These are phyloP conservation scores for Lysandra bellargus DNA, from an alignment of 2,888 invertebrate genomes.

Conservation along the genomic window DNA sequence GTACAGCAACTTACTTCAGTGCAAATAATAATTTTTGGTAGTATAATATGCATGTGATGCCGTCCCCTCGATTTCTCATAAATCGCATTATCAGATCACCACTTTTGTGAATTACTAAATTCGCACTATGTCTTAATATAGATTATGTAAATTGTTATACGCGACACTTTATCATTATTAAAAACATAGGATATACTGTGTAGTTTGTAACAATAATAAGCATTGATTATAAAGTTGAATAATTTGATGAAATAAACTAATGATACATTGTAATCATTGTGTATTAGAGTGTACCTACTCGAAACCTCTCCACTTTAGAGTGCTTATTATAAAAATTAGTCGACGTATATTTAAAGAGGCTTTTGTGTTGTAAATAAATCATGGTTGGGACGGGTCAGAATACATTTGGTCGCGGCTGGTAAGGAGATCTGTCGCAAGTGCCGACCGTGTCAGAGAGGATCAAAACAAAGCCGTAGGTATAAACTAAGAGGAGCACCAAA, in stretches of 20 bases:
- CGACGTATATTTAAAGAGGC: constrained; percentile 14
- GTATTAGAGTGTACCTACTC: not conserved
- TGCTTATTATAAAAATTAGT: not conserved
- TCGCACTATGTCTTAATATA: too few relatives aligned
- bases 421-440: constrained; percentile 9
- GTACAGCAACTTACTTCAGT: too few relatives aligned
- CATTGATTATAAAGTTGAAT: not conserved
- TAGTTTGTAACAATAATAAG: too few relatives aligned
- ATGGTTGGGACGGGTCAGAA: not conserved
- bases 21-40: too few relatives aligned
- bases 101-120: too few relatives aligned
- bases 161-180: too few relatives aligned
- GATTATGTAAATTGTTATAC: too few relatives aligned
- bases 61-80: too few relatives aligned
- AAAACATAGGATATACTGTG: too few relatives aligned
- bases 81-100: too few relatives aligned
- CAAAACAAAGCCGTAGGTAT: not conserved
- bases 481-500: not conserved
- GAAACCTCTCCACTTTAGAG: not conserved
- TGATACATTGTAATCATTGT: not conserved
- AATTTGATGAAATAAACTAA: not conserved
- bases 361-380: constrained; percentile 17
- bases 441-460: not conserved
- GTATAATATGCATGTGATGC: too few relatives aligned
- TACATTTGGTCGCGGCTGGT: constrained; percentile 11